Conservation (phyloP, 2,888 invertebrate genomes). For the Invenusta paracnida region DNA sequence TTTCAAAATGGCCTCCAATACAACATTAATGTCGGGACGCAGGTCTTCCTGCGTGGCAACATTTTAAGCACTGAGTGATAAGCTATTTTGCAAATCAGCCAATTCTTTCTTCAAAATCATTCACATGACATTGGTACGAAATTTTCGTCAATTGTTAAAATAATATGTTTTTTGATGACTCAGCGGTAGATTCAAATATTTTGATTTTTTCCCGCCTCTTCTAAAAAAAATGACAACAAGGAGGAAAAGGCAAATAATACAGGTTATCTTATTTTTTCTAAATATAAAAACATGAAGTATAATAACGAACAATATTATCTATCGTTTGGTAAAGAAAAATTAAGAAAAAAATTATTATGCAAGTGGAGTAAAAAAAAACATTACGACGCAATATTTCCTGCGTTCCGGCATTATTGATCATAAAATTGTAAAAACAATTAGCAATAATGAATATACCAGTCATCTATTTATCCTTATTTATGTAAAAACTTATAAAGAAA, state of each 20-base stretch:
- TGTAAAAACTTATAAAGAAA: conserved; percentile 29
- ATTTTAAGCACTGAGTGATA: neutral
- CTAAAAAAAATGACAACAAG: neutral
- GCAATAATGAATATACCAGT: conserved; percentile 24
- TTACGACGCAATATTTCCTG: neutral
- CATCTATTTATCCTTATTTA: conserved; percentile 21
- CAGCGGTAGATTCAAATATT: neutral
- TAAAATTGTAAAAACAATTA: too few species aligned
- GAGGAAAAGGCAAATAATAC: neutral
- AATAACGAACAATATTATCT: conserved; percentile 20
- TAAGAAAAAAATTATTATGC: neutral
- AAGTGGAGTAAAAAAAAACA: conserved; percentile 21
- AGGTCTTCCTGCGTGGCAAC: neutral
- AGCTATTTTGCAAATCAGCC: neutral
- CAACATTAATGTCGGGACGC: neutral
- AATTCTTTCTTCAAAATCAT: too few species aligned
- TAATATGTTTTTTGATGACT: neutral
- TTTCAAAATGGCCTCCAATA: neutral
- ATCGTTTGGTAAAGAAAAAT: conserved; percentile 27
- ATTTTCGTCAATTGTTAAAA: neutral
- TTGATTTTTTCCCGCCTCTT: conserved; percentile 12
- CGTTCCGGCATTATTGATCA: conserved; percentile 3
- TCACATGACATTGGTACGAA: neutral
- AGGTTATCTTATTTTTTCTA: neutral
- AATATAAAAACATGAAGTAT: conserved; percentile 29